Base-by-base conservation (phyloP, 2,113 vertebrate species). In the Athene cunicularia region DNA sequence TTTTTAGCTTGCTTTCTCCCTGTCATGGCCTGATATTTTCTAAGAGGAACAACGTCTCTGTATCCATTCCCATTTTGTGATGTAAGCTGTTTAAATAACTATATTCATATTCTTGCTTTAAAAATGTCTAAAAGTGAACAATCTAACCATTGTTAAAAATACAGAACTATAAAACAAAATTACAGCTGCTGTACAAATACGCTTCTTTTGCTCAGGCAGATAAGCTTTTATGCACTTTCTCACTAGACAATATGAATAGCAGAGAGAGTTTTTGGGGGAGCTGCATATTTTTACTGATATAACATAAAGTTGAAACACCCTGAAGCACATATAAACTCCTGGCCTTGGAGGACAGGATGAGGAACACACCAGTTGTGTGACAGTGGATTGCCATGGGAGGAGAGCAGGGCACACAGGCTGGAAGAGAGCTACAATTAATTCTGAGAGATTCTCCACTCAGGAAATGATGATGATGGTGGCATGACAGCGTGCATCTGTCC, bases 221-320 rank as follows among this genome's bases (percentile, higher is more conserved):
- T 39, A 47, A 80, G 37, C 20, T 80, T 30, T 56, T 58, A 32
- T 8, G 58, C n/a, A 30, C 47, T 45, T 80, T 75, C 52, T 49
- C 56, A n/a, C 10, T 21, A 60, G 22, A 39, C 7, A 74, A 47
- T 9, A 70, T 12, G 17, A 66, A 86, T 74, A 88, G 22, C 32
- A 82, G 2, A 3, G 22, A 50, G 20, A 3, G 1, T 0, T 14
- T 62, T 58, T 1, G 2, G 22, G 17, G 19, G 16, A 41, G 7
- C 8, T 7, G 23, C 26, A 39, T 16, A 33, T 79, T 72, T 64
- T 43, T 43, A 37, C 6, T 50, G n/a, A 26, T 28, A 9, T 43
- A 63, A 71, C 18, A 21, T 12, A 70, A 17, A 39, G 19, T 23
- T 33, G 18, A 41, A 58, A 72, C 21, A 37, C 23, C 15, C 24